phyloP scores from a whole-genome alignment of 2,113 vertebrate species.

The Brachyhypopomus gauderio region DNA sequence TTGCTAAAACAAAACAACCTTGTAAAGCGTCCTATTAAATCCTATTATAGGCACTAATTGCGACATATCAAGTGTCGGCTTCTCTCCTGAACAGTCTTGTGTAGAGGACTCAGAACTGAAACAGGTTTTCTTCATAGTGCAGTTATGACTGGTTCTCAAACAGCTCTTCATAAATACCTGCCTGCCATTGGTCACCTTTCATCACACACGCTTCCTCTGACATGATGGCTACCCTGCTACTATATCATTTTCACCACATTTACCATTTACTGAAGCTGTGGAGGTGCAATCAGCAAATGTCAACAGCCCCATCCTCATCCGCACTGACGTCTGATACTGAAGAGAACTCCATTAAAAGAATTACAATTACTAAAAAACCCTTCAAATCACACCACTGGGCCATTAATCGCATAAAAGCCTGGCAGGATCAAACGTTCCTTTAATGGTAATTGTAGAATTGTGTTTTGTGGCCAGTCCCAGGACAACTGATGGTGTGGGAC shows the following conservation, averaged over 20 bases:
- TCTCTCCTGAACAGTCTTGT: no score
- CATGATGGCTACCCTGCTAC: not conserved
- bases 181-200: not conserved
- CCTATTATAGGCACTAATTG: no score
- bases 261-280: not conserved
- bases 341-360: slow-evolving; percentile 39
- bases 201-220: not conserved
- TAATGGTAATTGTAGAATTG: slow-evolving; percentile 37
- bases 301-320: not conserved
- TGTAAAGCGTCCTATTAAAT: no score
- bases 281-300: not conserved
- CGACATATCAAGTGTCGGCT: no score
- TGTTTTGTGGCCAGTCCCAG: not conserved
- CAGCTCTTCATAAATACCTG: no score
- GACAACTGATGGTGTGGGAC: not conserved
- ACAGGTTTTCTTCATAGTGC: no score
- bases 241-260: not conserved
- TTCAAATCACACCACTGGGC: not conserved
- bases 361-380: slow-evolving; percentile 40
- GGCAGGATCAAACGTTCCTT: slow-evolving; percentile 12
- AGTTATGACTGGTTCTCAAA: no score
- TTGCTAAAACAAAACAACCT: no score
- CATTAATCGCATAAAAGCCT: slow-evolving; percentile 37
- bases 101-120: no score
- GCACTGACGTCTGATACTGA: not conserved